Conservation (phyloP, 2,888 invertebrate species). For the Alentia gelatinosa region DNA sequence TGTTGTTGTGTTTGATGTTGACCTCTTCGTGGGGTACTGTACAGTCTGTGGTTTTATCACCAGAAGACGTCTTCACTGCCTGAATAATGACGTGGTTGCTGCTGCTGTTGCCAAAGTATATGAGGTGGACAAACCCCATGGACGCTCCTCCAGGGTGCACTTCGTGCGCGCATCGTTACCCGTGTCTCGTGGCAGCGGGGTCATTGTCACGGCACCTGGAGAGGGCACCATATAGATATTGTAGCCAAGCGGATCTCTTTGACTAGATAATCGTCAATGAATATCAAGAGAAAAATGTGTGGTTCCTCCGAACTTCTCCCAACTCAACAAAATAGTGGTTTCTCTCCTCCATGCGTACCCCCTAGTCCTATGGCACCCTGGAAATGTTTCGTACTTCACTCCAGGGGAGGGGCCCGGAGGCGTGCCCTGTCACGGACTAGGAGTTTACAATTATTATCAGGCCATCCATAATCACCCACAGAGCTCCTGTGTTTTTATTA, state of each 20-base stretch:
- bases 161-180: background rate
- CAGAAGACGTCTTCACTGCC: slow-evolving; percentile 11
- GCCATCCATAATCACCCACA: background rate
- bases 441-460: background rate
- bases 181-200: background rate
- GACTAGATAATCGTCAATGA: slow-evolving; percentile 40
- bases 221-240: background rate
- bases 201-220: background rate
- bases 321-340: background rate
- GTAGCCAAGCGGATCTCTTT: slow-evolving; percentile 36
- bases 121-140: slow-evolving; percentile 17
- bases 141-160: background rate
- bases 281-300: slow-evolving; percentile 9
- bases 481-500: background rate
- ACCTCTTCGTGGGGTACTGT: background rate
- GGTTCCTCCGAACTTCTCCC: slow-evolving; percentile 5
- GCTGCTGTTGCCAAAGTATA: slow-evolving; percentile 42
- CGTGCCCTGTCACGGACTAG: background rate
- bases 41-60: background rate
- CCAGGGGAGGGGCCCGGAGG: background rate
- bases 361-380: background rate
- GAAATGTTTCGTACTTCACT: background rate
- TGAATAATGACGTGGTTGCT: slow-evolving; percentile 46
- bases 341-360: background rate
- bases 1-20: slow-evolving; percentile 24